Evolutionary conservation across 2,888 invertebrate species (phyloP).

Genomic region (Ceriagrion tenellum): DNA sequence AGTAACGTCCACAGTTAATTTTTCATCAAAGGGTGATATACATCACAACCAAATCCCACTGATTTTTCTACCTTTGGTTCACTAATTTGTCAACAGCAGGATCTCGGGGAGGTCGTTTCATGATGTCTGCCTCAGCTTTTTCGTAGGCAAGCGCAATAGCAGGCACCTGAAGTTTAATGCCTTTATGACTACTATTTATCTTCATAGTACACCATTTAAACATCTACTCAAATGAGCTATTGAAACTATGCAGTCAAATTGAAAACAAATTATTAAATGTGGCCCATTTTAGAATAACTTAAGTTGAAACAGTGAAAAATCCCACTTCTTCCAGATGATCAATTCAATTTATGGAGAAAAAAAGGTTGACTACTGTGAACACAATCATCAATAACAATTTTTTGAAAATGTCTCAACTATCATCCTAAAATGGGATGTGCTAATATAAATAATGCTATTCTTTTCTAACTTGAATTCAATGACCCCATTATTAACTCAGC

Average conservation of each 20-base stretch:
- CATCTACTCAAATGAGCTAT: conserved; percentile 67
- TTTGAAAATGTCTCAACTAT: background rate
- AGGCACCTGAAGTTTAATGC: conserved; percentile 90
- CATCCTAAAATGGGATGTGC: conserved; percentile 52
- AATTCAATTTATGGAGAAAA: no score
- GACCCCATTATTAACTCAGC: conserved; percentile 3
- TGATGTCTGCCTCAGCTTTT: conserved; percentile 99
- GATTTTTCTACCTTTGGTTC: conserved; percentile 94
- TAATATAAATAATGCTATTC: background rate
- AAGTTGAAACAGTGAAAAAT: background rate
- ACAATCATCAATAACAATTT: no score
- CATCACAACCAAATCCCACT: conserved; percentile 70
- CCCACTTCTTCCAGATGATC: no score
- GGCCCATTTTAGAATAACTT: conserved; percentile 40
- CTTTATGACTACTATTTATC: conserved; percentile 69
- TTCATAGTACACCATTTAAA: conserved; percentile 68
- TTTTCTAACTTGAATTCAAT: conserved; percentile 13
- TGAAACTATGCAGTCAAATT: conserved; percentile 69
- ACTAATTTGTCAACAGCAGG: conserved; percentile 99
- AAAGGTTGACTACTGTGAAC: no score
- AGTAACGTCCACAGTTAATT: conserved; percentile 29
- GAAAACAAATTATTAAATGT: background rate
- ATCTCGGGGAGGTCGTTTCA: conserved; percentile 99
- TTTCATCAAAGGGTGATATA: conserved; percentile 61
- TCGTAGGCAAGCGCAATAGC: conserved; percentile 99